Conservation (phyloP, 1,140 invertebrate species). For the Lucilia sericata region DNA sequence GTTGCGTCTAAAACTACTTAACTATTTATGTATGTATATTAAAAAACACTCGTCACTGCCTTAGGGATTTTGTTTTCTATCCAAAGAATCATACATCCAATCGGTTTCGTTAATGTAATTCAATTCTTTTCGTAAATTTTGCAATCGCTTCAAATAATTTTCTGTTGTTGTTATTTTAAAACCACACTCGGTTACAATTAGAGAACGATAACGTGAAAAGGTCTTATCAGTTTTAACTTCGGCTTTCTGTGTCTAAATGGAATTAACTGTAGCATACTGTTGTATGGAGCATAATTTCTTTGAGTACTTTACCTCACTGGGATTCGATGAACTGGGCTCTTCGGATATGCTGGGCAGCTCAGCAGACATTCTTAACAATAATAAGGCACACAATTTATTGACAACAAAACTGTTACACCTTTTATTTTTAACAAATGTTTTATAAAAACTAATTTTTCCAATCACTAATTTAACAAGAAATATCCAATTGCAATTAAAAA, state of each 20-base stretch:
- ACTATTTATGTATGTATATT: too few species aligned
- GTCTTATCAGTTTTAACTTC: conserved; percentile 54
- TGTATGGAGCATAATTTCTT: neutral
- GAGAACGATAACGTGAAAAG: conserved; percentile 50
- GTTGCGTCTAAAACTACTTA: neutral
- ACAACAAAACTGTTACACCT: too few species aligned
- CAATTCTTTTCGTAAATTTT: conserved; percentile 75
- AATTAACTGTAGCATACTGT: neutral
- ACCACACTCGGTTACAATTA: conserved; percentile 50
- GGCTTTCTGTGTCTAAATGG: conserved; percentile 55
- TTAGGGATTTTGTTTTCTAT: conserved; percentile 54
- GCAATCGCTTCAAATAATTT: conserved; percentile 74
- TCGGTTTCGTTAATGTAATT: conserved; percentile 77
- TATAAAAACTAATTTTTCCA: too few species aligned
- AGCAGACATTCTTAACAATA: neutral
- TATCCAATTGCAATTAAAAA: too few species aligned
- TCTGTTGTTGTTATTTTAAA: conserved; percentile 63
- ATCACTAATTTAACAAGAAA: too few species aligned
- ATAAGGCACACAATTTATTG: too few species aligned
- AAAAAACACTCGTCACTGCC: neutral
- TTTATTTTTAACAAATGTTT: too few species aligned
- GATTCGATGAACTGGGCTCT: conserved; percentile 45
- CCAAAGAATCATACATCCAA: conserved; percentile 75
- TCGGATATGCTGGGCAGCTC: conserved; percentile 40
- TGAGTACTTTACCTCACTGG: conserved; percentile 37